Percentiles rank a stretch among this genome's conserved stretches.
Evolutionary conservation across 1,140 invertebrate species (phyloP).

Genomic region (Diabrotica undecimpunctata): DNA sequence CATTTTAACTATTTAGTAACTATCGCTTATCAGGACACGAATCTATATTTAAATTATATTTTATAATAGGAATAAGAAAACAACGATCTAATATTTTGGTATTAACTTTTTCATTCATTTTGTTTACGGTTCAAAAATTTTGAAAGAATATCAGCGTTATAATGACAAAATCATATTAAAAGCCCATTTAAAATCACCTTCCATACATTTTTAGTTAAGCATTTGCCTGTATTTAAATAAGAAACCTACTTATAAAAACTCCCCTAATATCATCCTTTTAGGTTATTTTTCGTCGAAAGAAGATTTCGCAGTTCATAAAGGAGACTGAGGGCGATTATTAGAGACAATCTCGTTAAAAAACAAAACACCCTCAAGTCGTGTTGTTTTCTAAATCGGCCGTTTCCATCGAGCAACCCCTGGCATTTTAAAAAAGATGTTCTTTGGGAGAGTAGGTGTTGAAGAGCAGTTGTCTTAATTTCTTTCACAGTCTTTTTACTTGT

Average conservation of each 20-base stretch:
- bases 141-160: too few species aligned
- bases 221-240: not conserved
- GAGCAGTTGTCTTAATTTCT: conserved; percentile 29
- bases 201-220: too few species aligned
- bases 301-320: conserved; percentile 2
- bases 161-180: too few species aligned
- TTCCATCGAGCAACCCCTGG: conserved; percentile 20
- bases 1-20: too few species aligned
- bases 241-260: not conserved
- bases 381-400: conserved; percentile 36
- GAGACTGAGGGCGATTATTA: conserved; percentile 24
- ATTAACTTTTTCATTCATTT: too few species aligned
- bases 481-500: not conserved
- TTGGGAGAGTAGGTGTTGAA: conserved; percentile 39
- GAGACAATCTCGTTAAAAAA: conserved; percentile 42
- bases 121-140: too few species aligned
- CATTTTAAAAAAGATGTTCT: conserved; percentile 34
- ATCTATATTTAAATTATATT: too few species aligned
- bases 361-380: conserved; percentile 37
- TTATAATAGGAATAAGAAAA: too few species aligned
- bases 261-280: conserved; percentile 1
- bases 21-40: too few species aligned
- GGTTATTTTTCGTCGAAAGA: not conserved
- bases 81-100: too few species aligned
- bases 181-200: too few species aligned